phyloP scores from a whole-genome alignment of 2,797 vertebrate genomes.

The Argentina silus region DNA sequence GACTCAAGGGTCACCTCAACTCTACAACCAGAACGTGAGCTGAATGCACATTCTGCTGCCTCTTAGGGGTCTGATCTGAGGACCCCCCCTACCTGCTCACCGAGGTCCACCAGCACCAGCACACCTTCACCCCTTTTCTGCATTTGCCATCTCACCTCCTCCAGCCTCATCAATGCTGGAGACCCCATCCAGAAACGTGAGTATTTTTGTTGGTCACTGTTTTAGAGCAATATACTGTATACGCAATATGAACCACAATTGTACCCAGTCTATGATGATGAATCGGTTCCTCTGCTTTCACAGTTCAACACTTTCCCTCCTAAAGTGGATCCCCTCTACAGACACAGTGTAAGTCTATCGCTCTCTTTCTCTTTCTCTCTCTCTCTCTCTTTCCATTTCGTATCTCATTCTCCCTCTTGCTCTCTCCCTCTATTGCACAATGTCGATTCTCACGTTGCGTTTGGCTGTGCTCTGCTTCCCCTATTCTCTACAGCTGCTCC shows the following conservation, averaged over 20 bases:
- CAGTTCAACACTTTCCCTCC: background rate
- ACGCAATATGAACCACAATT: background rate
- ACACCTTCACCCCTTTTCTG: slow-evolving; percentile 29
- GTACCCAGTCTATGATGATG: background rate
- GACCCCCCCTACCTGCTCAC: background rate
- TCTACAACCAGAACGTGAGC: background rate
- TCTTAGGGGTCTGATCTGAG: background rate
- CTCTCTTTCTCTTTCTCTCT: background rate
- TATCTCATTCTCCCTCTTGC: background rate
- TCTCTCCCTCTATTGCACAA: background rate
- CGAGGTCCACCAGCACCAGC: slow-evolving; percentile 5
- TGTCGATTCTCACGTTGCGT: too few species aligned
- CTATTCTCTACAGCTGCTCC: slow-evolving; percentile 29
- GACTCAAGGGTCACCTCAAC: background rate
- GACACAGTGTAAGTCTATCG: background rate
- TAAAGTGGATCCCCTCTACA: background rate
- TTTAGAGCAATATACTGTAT: background rate
- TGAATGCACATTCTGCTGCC: background rate
- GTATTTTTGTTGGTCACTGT: background rate
- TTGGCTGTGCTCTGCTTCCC: background rate
- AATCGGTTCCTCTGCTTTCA: background rate
- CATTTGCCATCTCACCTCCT: slow-evolving; percentile 7
- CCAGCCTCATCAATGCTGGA: background rate
- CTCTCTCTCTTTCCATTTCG: background rate
- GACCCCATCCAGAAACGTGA: slow-evolving; percentile 39